phyloP scores from a whole-genome alignment of 2,797 vertebrate species.

The Coendou prehensilis region DNA sequence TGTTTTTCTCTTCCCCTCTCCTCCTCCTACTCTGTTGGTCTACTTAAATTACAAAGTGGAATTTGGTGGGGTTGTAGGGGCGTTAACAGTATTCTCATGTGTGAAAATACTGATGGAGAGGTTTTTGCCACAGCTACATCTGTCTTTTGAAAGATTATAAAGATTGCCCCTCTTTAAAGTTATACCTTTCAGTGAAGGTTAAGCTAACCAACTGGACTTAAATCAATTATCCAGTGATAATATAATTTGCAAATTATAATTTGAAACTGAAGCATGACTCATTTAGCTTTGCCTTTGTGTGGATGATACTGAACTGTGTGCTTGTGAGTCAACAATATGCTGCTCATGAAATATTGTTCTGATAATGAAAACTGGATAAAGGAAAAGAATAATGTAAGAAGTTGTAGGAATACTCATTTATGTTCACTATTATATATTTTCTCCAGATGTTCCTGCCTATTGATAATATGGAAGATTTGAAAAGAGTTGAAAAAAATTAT shows the following conservation, averaged over 20 bases:
- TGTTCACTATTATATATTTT: neutral
- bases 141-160: neutral
- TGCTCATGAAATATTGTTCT: slow-evolving; percentile 39
- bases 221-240: neutral
- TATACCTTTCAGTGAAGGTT: neutral
- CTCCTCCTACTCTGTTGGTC: neutral
- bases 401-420: neutral
- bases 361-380: neutral
- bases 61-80: neutral
- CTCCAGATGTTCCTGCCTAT: neutral
- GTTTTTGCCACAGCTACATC: neutral
- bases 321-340: slow-evolving; percentile 4
- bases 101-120: neutral
- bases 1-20: neutral
- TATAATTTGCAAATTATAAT: neutral
- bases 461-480: neutral
- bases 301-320: slow-evolving; percentile 21
- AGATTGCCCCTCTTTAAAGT: neutral
- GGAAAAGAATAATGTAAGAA: neutral
- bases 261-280: neutral
- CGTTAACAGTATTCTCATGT: neutral
- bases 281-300: slow-evolving; percentile 50
- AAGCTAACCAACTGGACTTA: slow-evolving; percentile 17
- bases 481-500: neutral
- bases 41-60: neutral